Conservation (phyloP, 2,113 vertebrate species). For the Tylochromis polylepis region DNA sequence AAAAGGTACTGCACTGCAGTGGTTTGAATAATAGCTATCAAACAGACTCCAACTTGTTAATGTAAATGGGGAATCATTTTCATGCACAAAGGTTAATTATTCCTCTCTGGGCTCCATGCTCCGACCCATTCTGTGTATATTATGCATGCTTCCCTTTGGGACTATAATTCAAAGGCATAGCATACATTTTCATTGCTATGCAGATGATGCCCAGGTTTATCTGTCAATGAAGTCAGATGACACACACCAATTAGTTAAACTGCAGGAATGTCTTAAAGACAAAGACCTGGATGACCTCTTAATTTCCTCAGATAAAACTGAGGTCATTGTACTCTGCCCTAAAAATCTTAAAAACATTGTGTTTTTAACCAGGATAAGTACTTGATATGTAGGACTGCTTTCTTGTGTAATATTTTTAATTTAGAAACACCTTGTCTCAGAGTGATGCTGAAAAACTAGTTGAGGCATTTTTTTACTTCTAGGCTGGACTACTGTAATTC, state of each 20-base stretch:
- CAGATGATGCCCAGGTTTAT: background rate
- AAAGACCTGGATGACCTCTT: background rate
- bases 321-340: background rate
- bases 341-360: background rate
- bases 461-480: background rate
- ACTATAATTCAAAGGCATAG: background rate
- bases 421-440: background rate
- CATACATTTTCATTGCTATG: background rate
- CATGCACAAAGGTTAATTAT: background rate
- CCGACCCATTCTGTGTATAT: background rate
- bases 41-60: background rate
- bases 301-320: background rate
- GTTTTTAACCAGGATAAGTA: background rate
- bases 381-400: background rate
- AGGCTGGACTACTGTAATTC: background rate
- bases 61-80: background rate
- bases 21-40: background rate
- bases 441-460: background rate
- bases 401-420: background rate
- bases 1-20: background rate
- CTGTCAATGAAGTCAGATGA: background rate
- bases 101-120: too few species aligned
- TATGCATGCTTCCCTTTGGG: background rate
- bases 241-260: background rate
- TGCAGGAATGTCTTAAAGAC: background rate